Evolutionary conservation across 2,888 invertebrate genomes (phyloP).

Genomic region (Drosophila putrida): DNA sequence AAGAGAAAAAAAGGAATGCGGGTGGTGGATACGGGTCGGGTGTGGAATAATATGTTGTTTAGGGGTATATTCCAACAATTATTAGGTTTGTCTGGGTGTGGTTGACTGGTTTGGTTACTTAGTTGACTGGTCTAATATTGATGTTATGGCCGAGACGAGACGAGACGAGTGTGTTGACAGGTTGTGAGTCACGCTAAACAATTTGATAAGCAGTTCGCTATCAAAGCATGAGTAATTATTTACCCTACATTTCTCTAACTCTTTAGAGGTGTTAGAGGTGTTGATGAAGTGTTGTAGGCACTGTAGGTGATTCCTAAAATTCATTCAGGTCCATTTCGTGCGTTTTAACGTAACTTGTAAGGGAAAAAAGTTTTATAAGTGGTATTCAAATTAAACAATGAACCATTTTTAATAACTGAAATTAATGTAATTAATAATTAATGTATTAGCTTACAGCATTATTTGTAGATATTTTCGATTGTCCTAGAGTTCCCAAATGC

Average conservation of each 20-base stretch:
- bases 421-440: too few species aligned
- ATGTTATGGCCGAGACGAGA: conserved; percentile 5
- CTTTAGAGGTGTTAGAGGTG: too few species aligned
- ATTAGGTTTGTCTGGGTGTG: conserved; percentile 38
- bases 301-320: too few species aligned
- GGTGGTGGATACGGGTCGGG: neutral
- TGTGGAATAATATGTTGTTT: neutral
- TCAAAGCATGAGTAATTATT: conserved; percentile 14
- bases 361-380: too few species aligned
- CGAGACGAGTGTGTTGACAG: conserved; percentile 21
- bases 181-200: conserved; percentile 34
- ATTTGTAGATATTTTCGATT: too few species aligned
- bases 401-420: too few species aligned
- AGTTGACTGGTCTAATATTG: conserved; percentile 11
- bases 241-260: neutral
- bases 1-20: neutral
- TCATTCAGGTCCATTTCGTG: too few species aligned
- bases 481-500: too few species aligned
- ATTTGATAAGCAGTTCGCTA: conserved; percentile 34
- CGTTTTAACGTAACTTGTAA: too few species aligned
- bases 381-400: too few species aligned
- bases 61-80: conserved; percentile 7
- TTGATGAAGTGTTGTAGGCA: too few species aligned
- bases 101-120: neutral
- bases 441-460: too few species aligned